Evolutionary conservation across 2,888 invertebrate genomes (phyloP).

Genomic region (Liopterus haemorrhoidalis): DNA sequence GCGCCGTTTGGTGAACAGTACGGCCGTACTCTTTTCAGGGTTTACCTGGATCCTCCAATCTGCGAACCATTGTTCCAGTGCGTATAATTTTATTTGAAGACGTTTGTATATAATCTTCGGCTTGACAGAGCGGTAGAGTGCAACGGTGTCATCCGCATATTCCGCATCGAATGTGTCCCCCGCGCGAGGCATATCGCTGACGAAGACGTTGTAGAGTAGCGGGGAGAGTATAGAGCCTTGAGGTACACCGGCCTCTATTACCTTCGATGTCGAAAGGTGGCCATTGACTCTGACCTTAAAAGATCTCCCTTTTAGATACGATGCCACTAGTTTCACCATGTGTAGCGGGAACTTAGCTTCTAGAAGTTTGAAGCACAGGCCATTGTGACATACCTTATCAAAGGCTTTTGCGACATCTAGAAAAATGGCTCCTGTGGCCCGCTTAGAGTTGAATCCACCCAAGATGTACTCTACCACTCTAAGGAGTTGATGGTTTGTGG

Average conservation of each 20-base stretch:
- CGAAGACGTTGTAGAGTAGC: slow-evolving; percentile 28
- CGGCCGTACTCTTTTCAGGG: slow-evolving; percentile 19
- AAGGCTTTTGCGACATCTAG: slow-evolving; percentile 37
- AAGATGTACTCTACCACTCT: slow-evolving; percentile 29
- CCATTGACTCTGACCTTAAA: slow-evolving; percentile 28
- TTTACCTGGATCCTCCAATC: slow-evolving; percentile 25
- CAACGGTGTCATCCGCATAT: slow-evolving; percentile 28
- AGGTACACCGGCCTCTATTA: slow-evolving; percentile 33
- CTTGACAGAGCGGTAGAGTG: slow-evolving; percentile 1
- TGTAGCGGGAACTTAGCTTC: slow-evolving; percentile 23
- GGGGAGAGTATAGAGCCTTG: slow-evolving; percentile 32
- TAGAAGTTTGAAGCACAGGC: slow-evolving; percentile 29
- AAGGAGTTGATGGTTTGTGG: slow-evolving; percentile 31
- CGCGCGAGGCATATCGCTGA: slow-evolving; percentile 28
- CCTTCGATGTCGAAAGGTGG: slow-evolving; percentile 14
- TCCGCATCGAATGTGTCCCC: slow-evolving; percentile 16
- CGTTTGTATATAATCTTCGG: slow-evolving; percentile 7
- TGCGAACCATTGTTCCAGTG: slow-evolving; percentile 13
- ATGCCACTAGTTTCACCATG: slow-evolving; percentile 26
- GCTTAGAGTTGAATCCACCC: slow-evolving; percentile 28
- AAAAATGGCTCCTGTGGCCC: slow-evolving; percentile 31
- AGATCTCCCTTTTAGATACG: slow-evolving; percentile 28
- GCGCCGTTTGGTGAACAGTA: slow-evolving; percentile 13
- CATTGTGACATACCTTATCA: slow-evolving; percentile 36
- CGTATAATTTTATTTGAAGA: neutral